Conservation (phyloP, 2,888 invertebrate genomes). For the Tipula confusa region DNA sequence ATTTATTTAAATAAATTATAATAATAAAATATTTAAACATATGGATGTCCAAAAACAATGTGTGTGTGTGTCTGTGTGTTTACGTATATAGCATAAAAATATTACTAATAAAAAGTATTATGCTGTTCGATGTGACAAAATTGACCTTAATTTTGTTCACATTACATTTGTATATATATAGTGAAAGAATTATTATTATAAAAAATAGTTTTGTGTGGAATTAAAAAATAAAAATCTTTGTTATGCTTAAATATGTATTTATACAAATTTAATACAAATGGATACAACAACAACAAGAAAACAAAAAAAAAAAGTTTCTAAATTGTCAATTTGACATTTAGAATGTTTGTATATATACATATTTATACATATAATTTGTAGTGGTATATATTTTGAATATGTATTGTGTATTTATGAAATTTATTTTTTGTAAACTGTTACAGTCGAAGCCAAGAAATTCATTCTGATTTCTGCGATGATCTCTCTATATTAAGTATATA, state of each 20-base stretch:
- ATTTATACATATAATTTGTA: neutral
- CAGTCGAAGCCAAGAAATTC: neutral
- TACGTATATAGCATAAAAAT: neutral
- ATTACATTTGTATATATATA: neutral
- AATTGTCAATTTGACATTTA: slow-evolving; percentile 6
- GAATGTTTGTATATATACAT: neutral
- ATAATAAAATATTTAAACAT: too few species aligned
- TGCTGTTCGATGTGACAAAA: neutral
- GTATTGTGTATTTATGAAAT: neutral
- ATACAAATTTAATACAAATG: neutral
- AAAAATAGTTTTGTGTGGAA: neutral
- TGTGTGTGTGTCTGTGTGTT: neutral
- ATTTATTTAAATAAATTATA: too few species aligned
- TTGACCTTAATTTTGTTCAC: neutral
- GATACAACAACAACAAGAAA: neutral
- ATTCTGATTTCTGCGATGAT: neutral
- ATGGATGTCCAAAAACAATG: too few species aligned
- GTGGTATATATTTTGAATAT: neutral
- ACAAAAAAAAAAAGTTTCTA: neutral
- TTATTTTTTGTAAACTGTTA: neutral
- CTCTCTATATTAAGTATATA: neutral
- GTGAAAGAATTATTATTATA: neutral
- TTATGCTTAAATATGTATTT: neutral
- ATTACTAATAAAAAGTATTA: too few species aligned
- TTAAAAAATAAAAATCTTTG: neutral